Base-by-base conservation (phyloP, 2,888 invertebrate species). In the Seira musarum region DNA sequence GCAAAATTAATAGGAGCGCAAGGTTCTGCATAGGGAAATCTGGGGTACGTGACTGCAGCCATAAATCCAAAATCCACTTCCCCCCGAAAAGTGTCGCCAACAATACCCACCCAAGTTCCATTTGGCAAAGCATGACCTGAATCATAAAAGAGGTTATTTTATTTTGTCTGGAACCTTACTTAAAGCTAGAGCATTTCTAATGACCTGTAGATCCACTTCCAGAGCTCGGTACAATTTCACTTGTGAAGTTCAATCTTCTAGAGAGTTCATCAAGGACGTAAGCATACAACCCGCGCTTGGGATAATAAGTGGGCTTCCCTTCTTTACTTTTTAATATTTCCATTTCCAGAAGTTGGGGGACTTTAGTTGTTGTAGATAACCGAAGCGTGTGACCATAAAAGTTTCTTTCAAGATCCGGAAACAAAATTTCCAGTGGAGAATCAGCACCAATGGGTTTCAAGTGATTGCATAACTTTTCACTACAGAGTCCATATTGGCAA, bases 1-100 rank as follows among this genome's bases (percentile, higher is more conserved):
- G 76, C 81, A 64, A 49, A 81, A 30, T 76, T 81, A 61, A 81
- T 81, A 30, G 81, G 68, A 2, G 81, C 78, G 73, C 81, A 81
- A 35, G 73, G 46, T 24, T 81, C 81, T 0, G 76, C 71, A 15
- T 63, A 67, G 3, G 68, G 72, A 77, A 63, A 72, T 57, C 81
- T 35, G 1, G 24, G 40, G 60, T 30, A 81, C 1, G 76, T 81
- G 8, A 73, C 72, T 1, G 71, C 81, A 30, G 76, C 76, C 76
- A 81, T 77, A 19, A 77, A 68, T 13, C 82, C 82, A 74, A 82
- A 67, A 22, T 82, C 82, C 10, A 73, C 82, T 21, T 46, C 8
- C 17, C 74, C 78, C 10, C 19, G 1, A 17, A 25, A 60, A 3
- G 66, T 53, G 30, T 82, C 82, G 1, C 78, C 82, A 6, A 82